Base-by-base conservation (phyloP, 1,140 invertebrate genomes). In the Halyomorpha halys region DNA sequence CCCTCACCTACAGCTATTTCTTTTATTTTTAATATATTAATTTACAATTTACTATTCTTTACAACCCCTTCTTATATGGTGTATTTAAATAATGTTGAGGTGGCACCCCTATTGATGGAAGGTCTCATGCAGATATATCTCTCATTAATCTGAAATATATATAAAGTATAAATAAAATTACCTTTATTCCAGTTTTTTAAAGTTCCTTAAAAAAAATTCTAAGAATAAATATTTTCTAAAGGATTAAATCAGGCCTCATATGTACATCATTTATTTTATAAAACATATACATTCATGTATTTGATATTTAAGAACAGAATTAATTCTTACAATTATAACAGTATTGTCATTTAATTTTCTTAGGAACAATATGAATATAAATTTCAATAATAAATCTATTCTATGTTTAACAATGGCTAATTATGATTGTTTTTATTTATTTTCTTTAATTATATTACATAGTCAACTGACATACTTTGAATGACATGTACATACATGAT, bases 301-400 rank as follows among this genome's bases (percentile, higher is more conserved):
- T 59, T 59, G 23, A 59, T 27, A 59, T 49, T 49, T 49, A 19
- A 49, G 21, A 27, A 25, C n/a, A 21, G 23, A 59, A 25, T 21
- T 23, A 23, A 16, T 21, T 59, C 30, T 59, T 34, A 59, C 18
- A 23, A 27, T 21, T 59, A 59, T 23, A 59, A 25, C 54, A 59
- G 54, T 59, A 59, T 59, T 59, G 54, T 59, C 54, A 59, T 27
- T 27, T 59, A 19, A 49, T 53, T 59, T 59, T 59, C 54, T 59
- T 59, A 59, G 54, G 54, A 59, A 59, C 54, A 59, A 59, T 59
- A 59, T 59, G n/a, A 59, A 59, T 59, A 59, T 59, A 59, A 59
- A 21, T 59, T 27, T 59, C 23, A 23, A 27, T 25, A 59, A 59
- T 34, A 59, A 59, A 27, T 59, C 21, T 59, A 34, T 6, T 59